Evolutionary conservation across 2,113 vertebrate species (phyloP).

Genomic region (Leuciscus idus): DNA sequence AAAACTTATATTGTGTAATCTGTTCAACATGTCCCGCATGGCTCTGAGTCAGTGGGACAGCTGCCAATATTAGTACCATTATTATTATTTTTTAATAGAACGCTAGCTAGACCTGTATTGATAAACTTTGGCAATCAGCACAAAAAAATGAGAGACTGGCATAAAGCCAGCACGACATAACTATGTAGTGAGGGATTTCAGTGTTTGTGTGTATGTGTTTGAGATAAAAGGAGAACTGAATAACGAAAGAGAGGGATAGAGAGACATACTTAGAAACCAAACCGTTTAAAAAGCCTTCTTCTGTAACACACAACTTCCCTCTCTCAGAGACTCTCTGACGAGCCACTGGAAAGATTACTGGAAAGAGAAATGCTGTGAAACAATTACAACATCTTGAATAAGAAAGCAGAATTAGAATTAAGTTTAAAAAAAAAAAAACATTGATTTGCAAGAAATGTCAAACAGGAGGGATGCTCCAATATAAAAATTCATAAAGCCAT

Average conservation of each 20-base stretch:
- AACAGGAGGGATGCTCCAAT: neutral
- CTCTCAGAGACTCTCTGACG: neutral
- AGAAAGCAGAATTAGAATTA: neutral
- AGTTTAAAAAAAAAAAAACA: neutral
- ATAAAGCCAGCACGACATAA: slow-evolving; percentile 54
- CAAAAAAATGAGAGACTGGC: slow-evolving; percentile 62
- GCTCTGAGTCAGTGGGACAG: slow-evolving; percentile 68
- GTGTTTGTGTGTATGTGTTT: slow-evolving; percentile 11
- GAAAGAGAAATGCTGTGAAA: slow-evolving; percentile 21
- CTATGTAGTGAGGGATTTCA: slow-evolving; percentile 1
- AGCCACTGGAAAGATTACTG: slow-evolving; percentile 15
- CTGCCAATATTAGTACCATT: slow-evolving; percentile 62
- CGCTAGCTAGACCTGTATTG: slow-evolving; percentile 57
- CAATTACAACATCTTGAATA: neutral
- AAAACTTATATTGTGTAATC: slow-evolving; percentile 79
- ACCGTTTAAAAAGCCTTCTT: neutral
- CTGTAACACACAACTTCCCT: slow-evolving; percentile 5
- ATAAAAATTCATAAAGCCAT: neutral
- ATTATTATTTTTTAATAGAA: slow-evolving; percentile 61
- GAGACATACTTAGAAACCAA: neutral
- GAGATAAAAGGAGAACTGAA: neutral
- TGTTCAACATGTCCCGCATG: slow-evolving; percentile 72
- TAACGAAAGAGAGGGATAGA: slow-evolving; percentile 10
- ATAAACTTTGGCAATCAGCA: slow-evolving; percentile 62
- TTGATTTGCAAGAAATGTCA: neutral